These are phyloP conservation scores for Amiota mariae DNA, from an alignment of 2,888 invertebrate species.

Conservation along the genomic window DNA sequence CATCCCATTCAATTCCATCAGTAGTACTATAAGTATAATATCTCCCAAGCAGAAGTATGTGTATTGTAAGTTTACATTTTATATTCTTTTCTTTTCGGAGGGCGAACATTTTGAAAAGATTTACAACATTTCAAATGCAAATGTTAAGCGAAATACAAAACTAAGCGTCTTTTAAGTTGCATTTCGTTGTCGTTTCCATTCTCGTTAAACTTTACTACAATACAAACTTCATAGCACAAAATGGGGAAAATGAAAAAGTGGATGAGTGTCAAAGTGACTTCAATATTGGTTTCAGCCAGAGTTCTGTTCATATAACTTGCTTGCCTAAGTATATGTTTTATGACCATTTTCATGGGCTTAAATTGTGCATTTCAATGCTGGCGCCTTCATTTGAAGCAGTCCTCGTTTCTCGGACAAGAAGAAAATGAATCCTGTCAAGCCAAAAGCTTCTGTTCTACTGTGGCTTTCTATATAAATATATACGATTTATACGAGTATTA, in stretches of 20 bases:
- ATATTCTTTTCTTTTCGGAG: background rate
- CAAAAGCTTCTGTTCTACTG: slow-evolving; percentile 41
- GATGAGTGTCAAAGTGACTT: too few relatives aligned
- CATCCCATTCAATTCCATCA: background rate
- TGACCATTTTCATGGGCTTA: too few relatives aligned
- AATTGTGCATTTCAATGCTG: slow-evolving; percentile 19
- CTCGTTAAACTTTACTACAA: too few relatives aligned
- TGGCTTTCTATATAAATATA: background rate
- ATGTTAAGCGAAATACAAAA: background rate
- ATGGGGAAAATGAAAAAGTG: too few relatives aligned
- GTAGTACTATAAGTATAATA: background rate
- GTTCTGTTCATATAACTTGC: too few relatives aligned
- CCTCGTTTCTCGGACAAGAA: slow-evolving; percentile 33
- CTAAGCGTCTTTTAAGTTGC: slow-evolving; percentile 16
- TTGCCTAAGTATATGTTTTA: background rate
- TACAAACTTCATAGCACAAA: too few relatives aligned
- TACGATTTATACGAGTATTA: background rate
- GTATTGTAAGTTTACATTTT: background rate
- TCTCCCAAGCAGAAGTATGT: background rate
- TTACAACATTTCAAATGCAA: slow-evolving; percentile 23
- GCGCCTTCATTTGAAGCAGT: background rate
- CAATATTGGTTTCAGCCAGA: too few relatives aligned
- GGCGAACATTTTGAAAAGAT: background rate
- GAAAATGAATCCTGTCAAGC: slow-evolving; percentile 53
- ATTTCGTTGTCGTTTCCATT: background rate